Base-by-base conservation (phyloP, 2,888 invertebrate genomes). In the Leucophenga maculata region DNA sequence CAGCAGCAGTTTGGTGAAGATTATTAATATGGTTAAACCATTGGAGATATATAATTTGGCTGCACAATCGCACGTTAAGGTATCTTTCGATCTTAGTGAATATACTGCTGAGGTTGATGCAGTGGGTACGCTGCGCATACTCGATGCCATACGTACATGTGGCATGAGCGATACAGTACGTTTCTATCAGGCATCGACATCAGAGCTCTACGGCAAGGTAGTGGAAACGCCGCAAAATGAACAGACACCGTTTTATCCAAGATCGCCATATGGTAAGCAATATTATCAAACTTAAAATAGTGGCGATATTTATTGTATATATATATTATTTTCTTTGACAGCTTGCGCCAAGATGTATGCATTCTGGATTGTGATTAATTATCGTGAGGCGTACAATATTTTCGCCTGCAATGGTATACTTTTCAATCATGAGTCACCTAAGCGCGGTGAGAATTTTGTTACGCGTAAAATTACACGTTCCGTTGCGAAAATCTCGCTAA, bases 81-180 rank as follows among this genome's bases (percentile, higher is more conserved):
- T 98, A 48, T 99, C 99, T 0, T 99, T 99, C 87, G 99, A 99
- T 86, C 90, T 99, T 72, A 97, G 98, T 82, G 99, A 99, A 89
- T 99, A 99, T 85, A 99, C 99, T 0, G 98, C 99, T 0, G 98
- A 99, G 90, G 98, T 98, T 1, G 97, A 98, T 88, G 98, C 95
- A 0, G 92, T 98, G n/a, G 98, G 98, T 13, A 97, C 97, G 0
- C 90, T 98, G 26, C 91, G 98, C 76, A 90, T 98, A 44, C 89
- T 98, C 65, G 98, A 98, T 86, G 98, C 98, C 0, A 95, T 98
- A 69, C 91, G 96, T 76, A 96, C 96, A 0, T 97, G 95, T 75
- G 94, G 95, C 0, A 89, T 98, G 72, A 95, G 94, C 78, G 93
- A 94, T 67, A 90, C 92, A 20, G 93, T 96, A 0, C 93, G 91